phyloP scores from a whole-genome alignment of 2,113 vertebrate genomes.

The Daboia siamensis region DNA sequence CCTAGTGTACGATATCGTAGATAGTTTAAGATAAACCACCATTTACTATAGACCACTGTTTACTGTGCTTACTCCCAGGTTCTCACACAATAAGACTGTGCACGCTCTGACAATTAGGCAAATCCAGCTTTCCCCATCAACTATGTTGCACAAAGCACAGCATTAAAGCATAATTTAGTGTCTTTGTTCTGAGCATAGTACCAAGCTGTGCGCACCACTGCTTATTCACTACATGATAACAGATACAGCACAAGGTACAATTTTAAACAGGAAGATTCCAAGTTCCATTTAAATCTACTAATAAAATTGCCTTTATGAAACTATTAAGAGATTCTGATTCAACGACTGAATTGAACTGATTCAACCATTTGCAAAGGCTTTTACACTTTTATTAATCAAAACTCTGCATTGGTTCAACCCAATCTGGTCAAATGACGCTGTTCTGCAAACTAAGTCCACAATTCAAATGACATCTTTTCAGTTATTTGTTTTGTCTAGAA shows the following conservation, averaged over 20 bases:
- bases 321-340: not conserved
- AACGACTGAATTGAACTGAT: not conserved
- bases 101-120: too few species aligned
- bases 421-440: not conserved
- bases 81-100: too few species aligned
- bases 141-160: not conserved
- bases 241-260: not conserved
- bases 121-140: too few species aligned
- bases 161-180: not conserved
- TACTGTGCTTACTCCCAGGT: too few species aligned
- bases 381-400: not conserved
- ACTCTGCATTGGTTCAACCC: not conserved
- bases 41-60: too few species aligned
- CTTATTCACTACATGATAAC: not conserved
- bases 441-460: not conserved
- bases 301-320: not conserved
- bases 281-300: not conserved
- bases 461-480: not conserved
- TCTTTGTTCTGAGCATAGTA: not conserved
- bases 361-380: not conserved
- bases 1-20: too few species aligned
- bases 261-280: not conserved
- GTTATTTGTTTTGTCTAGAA: not conserved
- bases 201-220: not conserved
- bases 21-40: too few species aligned